These are phyloP conservation scores for Antedon mediterranea DNA, from an alignment of 53 echinoderm and acorn worm species.

Conservation along the genomic window DNA sequence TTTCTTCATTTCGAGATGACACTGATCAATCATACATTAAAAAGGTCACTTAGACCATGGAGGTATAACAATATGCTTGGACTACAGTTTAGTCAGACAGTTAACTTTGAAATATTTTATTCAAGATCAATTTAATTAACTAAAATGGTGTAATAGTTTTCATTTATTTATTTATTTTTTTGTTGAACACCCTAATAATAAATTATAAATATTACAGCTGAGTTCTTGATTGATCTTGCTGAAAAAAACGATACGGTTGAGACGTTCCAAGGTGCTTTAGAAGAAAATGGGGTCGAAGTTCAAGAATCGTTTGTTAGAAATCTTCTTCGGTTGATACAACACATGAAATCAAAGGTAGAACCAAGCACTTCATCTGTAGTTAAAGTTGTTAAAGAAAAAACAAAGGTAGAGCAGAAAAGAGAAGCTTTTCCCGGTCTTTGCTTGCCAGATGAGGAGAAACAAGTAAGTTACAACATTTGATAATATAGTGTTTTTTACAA, in stretches of 20 bases:
- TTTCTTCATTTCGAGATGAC: too few species aligned
- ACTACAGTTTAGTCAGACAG: too few species aligned
- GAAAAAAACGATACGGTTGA: conserved; percentile 77
- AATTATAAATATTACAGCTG: too few species aligned
- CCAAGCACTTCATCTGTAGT: conserved; percentile 2
- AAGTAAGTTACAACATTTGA: not conserved
- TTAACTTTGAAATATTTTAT: too few species aligned
- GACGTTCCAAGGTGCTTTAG: conserved; percentile 45
- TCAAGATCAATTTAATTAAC: too few species aligned
- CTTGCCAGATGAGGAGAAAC: conserved; percentile 50
- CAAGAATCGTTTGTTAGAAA: conserved; percentile 80
- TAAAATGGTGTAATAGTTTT: not conserved
- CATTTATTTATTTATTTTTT: conserved; percentile 6
- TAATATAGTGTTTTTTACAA: not conserved
- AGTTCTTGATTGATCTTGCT: conserved; percentile 85
- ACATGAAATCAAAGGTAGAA: conserved; percentile 70
- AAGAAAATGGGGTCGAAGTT: conserved; percentile 86
- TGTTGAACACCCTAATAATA: too few species aligned
- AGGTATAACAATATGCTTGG: too few species aligned
- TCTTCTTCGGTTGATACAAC: conserved; percentile 75
- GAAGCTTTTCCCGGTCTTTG: conserved; percentile 61
- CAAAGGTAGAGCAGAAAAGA: conserved; percentile 39
- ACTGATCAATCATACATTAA: too few species aligned
- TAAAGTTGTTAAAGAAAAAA: not conserved
- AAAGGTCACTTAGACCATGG: too few species aligned